Conservation (phyloP, 1,140 invertebrate species). For the Drosophila aff. region DNA sequence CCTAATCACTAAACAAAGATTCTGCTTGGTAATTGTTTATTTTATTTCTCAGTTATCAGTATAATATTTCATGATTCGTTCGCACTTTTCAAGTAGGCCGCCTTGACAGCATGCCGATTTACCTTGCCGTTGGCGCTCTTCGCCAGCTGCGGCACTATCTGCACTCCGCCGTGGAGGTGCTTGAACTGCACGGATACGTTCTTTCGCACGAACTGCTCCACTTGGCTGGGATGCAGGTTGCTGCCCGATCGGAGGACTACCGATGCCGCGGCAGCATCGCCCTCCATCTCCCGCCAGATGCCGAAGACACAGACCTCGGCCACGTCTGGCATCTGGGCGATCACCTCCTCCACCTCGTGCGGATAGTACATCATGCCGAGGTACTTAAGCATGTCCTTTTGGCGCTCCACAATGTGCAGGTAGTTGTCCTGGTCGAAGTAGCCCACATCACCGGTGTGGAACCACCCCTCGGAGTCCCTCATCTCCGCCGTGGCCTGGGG, state of each 20-base stretch:
- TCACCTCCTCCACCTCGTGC: conserved; percentile 77
- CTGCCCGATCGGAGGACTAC: conserved; percentile 60
- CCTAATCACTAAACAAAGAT: neutral
- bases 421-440: conserved; percentile 87
- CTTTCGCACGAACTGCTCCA: conserved; percentile 47
- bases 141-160: conserved; percentile 42
- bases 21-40: conserved; percentile 3
- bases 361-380: conserved; percentile 83
- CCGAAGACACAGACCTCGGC: conserved; percentile 80
- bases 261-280: conserved; percentile 78
- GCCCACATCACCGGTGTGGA: conserved; percentile 89
- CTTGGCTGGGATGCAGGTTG: conserved; percentile 24
- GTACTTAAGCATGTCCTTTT: conserved; percentile 87
- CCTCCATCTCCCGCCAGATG: conserved; percentile 73
- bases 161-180: conserved; percentile 39
- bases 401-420: conserved; percentile 87
- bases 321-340: conserved; percentile 72
- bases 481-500: conserved; percentile 63
- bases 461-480: conserved; percentile 87
- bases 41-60: conserved; percentile 2
- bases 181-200: conserved; percentile 41
- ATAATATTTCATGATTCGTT: neutral
- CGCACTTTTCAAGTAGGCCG: conserved; percentile 37
- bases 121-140: conserved; percentile 57
- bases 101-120: conserved; percentile 59